Evolutionary conservation across 1,140 invertebrate genomes (phyloP).

Genomic region (Grapholita molesta): DNA sequence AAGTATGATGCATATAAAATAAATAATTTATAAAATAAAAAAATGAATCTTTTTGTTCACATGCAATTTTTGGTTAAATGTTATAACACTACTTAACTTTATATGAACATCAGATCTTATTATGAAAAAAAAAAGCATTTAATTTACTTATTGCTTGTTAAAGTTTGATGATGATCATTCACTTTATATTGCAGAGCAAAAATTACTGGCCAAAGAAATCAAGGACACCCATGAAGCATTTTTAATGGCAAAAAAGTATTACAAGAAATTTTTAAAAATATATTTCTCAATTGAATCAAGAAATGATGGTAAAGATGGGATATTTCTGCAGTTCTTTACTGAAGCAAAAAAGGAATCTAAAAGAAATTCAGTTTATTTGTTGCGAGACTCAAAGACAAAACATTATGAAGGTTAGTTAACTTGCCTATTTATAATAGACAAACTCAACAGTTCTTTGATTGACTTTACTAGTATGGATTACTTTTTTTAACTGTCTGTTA

Average conservation of each 20-base stretch:
- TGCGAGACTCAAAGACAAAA: constrained; percentile 40
- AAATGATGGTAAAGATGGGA: constrained; percentile 40
- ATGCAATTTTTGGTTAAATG: no score
- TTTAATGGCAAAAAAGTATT: constrained; percentile 64
- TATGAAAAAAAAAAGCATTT: no score
- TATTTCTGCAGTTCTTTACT: constrained; percentile 65
- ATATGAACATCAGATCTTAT: no score
- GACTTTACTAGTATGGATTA: no score
- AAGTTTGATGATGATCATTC: background rate
- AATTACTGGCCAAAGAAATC: constrained; percentile 57
- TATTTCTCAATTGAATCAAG: constrained; percentile 57
- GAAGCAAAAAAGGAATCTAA: constrained; percentile 59
- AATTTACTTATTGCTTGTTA: constrained; percentile 16
- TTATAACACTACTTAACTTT: no score
- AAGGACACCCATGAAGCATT: constrained; percentile 70
- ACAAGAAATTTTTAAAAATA: constrained; percentile 61
- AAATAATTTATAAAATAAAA: no score
- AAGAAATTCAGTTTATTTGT: constrained; percentile 49
- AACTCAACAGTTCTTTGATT: no score
- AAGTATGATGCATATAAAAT: no score
- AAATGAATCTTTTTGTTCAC: no score
- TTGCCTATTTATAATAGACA: no score
- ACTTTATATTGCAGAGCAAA: constrained; percentile 53
- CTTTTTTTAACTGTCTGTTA: no score
- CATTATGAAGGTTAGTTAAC: constrained; percentile 54